Base-by-base conservation (phyloP, 2,888 invertebrate genomes). In the Odontomyia ornata region DNA sequence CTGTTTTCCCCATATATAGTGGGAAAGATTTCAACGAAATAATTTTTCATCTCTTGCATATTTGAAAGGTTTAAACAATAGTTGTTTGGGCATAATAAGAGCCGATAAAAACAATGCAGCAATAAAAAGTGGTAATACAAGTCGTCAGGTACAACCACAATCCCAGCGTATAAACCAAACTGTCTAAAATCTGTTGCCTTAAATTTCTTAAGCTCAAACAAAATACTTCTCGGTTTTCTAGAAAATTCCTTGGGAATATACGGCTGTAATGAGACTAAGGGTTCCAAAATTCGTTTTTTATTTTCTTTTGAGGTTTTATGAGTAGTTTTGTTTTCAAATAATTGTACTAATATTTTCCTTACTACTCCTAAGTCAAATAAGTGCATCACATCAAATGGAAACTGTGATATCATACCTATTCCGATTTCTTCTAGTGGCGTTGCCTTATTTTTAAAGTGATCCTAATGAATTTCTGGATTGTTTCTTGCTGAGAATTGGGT, bases 101-200 rank as follows among this genome's bases (percentile, higher is more conserved):
- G n/a, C n/a, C n/a, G n/a, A n/a, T n/a, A n/a, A n/a, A n/a, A n/a
- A n/a, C n/a, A n/a, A n/a, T n/a, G n/a, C n/a, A n/a, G n/a, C n/a
- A n/a, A n/a, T n/a, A n/a, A n/a, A n/a, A n/a, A n/a, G n/a, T n/a
- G n/a, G n/a, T n/a, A n/a, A n/a, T n/a, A n/a, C n/a, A n/a, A n/a
- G n/a, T n/a, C n/a, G 23, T 67, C 36, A n/a, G 18, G 30, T 43
- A 30, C n/a, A 30, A 67, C 67, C 15, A 67, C n/a, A 67, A 67
- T 67, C 4, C 67, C 43, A 9, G 67, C 36, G 23, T 67, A 67
- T 21, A 67, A 13, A 1, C 23, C 21, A 67, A 67, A 43, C 21
- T 36, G 36, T 4, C 43, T 23, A 9, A 67, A 36, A 36, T 67
- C n/a, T n/a, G n/a, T n/a, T n/a, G n/a, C n/a, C n/a, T n/a, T n/a